A percentile compares a stretch with the other conserved stretches of the same genome.
Evolutionary conservation across 2,888 invertebrate species (phyloP).

Genomic region (Diadegma fenestrale): DNA sequence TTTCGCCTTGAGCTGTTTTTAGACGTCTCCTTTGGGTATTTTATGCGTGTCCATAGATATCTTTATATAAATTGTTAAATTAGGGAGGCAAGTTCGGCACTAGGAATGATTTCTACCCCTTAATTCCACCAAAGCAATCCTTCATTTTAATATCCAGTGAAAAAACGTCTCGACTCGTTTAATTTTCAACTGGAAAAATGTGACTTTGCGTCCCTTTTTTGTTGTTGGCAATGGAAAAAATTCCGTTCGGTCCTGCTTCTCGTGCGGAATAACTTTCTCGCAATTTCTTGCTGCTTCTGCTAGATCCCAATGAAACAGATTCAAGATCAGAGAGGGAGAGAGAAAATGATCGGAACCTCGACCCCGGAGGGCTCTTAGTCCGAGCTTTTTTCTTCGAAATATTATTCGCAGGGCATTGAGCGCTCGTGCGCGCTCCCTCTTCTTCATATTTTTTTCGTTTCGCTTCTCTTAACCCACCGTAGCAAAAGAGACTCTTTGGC

Average conservation of each 20-base stretch:
- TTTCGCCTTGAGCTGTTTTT: slow-evolving; percentile 54
- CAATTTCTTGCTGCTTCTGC: slow-evolving; percentile 61
- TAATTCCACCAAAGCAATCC: slow-evolving; percentile 73
- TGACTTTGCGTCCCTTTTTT: slow-evolving; percentile 11
- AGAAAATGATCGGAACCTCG: slow-evolving; percentile 11
- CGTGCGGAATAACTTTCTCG: slow-evolving; percentile 72
- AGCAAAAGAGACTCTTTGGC: slow-evolving; percentile 41
- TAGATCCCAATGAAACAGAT: slow-evolving; percentile 58
- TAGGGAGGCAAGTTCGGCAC: slow-evolving; percentile 21
- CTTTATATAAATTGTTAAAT: background rate
- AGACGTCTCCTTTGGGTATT: slow-evolving; percentile 28
- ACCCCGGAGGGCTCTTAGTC: slow-evolving; percentile 27
- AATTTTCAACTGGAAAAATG: background rate
- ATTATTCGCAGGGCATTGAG: slow-evolving; percentile 44
- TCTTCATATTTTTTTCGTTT: background rate
- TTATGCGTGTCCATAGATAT: background rate
- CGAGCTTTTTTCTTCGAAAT: slow-evolving; percentile 36
- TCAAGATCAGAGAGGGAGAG: slow-evolving; percentile 21
- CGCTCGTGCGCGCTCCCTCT: slow-evolving; percentile 22
- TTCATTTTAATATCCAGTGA: slow-evolving; percentile 72
- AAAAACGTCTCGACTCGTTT: slow-evolving; percentile 7
- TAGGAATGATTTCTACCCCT: slow-evolving; percentile 67
- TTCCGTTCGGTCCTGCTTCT: slow-evolving; percentile 43
- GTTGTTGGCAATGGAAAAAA: slow-evolving; percentile 3
- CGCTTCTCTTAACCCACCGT: slow-evolving; percentile 54